Base-by-base conservation (phyloP, 2,113 vertebrate genomes). In the Marcusenius ussheri region DNA sequence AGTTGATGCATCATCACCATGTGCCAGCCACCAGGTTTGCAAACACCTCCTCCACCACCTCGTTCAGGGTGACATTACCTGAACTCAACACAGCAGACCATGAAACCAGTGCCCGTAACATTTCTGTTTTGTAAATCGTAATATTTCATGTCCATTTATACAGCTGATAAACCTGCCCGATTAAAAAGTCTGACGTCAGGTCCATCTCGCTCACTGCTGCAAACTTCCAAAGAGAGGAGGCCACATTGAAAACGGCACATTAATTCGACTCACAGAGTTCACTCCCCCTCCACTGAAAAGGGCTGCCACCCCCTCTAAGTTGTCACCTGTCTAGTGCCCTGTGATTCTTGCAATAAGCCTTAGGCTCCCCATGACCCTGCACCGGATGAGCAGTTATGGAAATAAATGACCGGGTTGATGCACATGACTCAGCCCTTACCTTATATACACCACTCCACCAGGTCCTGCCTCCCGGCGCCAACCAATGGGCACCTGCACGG, bases 401-500 rank as follows among this genome's bases (percentile, higher is more conserved):
- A 47, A 13, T 21, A 24, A 47, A 39, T 84, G 19, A 47, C 46
- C 0, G 19, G 83, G 39, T 46, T 47, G 24, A 84, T 7, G 39
- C 39, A n/a, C 5, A 39, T 46, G 42, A 47, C 51, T 19, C 15
- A 62, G n/a, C 21, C 27, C 95, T 94, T 94, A 99, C 98, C 98
- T 99, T 95, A 99, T 94, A 92, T 99, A 99, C 85, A 97, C 90
- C 91, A 99, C 97, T 93, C 97, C 96, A 45, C 95, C 93, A n/a
- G 95, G 96, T 94, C 98, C 98, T 95, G 96, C 95, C 93, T 95
- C 97, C 47, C 98, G 97, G 94, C 98, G 97, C 98, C 98, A 99
- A 92, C 98, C 98, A 93, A 99, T 98, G 92, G 98, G 98, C 93
- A 99, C 98, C 96, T 98, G 98, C 91, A 98, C 96, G 94, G 97